Base-by-base conservation (phyloP, 2,113 vertebrate species). In the Carassius gibelio region DNA sequence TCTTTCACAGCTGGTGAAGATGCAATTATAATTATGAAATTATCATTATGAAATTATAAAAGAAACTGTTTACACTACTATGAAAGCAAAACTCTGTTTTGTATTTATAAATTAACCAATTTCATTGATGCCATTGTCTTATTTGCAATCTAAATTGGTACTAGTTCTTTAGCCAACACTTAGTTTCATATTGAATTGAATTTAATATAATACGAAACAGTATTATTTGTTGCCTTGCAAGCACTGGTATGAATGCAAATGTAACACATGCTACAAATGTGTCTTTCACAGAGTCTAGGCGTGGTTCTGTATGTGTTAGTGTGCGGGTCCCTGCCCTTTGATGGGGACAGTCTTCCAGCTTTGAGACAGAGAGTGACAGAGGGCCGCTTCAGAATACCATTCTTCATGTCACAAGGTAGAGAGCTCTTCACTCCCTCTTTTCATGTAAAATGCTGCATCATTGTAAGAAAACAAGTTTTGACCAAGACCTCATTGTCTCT, bases 321-420 rank as follows among this genome's bases (percentile, higher is more conserved):
- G 38, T 99, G 98, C 0, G 98, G 98, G 45, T 97, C 97, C n/a
- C 95, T 99, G 23, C 98, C 98, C 0, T 99, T 99, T 0, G 98
- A 99, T 0, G 98, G 97, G 82, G 94, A 97, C 61, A 98, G 94
- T 87, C 94, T 99, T 78, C 97, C 98, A 0, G 94, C 94, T 0
- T 93, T 99, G 88, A 94, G 97, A 80, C 98, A 99, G 91, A 95
- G 98, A 68, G 98, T 99, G 88, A 96, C 97, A 0, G 98, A 99
- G 87, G 98, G 98, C 11, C 94, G 97, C 8, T 99, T 99, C 94
- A 95, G 98, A 89, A 99, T 99, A 88, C 98, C 98, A 0, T 99
- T 97, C 94, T 99, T 98, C 92, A 98, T 99, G 97, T 99, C 98
- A 0, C 95, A 96, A 97, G 98, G 98, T 99, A 92, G 34, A 64